phyloP scores from a whole-genome alignment of 1,140 invertebrate species.

The Apis florea region DNA sequence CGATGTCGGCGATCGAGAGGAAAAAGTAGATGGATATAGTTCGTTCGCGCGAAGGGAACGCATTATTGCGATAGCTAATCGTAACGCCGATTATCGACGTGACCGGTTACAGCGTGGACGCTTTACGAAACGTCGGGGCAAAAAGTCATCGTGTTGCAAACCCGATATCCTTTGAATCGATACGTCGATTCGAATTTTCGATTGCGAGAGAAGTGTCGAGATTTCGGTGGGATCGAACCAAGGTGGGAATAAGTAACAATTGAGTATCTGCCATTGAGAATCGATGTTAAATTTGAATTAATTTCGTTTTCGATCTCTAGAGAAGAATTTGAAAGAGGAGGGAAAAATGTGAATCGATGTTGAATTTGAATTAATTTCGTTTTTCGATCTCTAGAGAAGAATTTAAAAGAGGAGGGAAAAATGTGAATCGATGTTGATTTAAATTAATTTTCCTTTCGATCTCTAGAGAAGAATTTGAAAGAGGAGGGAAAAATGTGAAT shows the following conservation, averaged over 20 bases:
- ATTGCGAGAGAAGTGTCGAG: neutral
- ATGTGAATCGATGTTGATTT: too few relatives aligned
- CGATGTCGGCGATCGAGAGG: neutral
- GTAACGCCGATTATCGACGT: slow-evolving; percentile 29
- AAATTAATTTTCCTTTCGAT: too few relatives aligned
- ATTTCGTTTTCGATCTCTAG: too few relatives aligned
- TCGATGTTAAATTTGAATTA: neutral
- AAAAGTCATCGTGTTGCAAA: slow-evolving; percentile 26
- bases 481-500: too few relatives aligned
- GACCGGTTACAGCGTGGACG: slow-evolving; percentile 10
- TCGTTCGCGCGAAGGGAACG: slow-evolving; percentile 18
- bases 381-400: too few relatives aligned
- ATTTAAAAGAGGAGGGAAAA: too few relatives aligned
- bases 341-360: too few relatives aligned
- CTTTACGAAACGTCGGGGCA: slow-evolving; percentile 22
- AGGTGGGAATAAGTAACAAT: too few relatives aligned
- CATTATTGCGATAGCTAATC: slow-evolving; percentile 30
- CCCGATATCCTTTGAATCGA: neutral
- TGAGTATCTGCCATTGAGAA: neutral
- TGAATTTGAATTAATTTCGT: too few relatives aligned
- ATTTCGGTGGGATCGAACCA: neutral
- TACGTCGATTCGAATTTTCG: slow-evolving; percentile 5
- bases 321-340: too few relatives aligned
- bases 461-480: too few relatives aligned
- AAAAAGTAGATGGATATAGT: slow-evolving; percentile 10